A percentile compares a stretch with the other conserved stretches of the same genome.
These are phyloP conservation scores for Myrmecobius fasciatus DNA, from an alignment of 2,113 vertebrate genomes.

Conservation along the genomic window DNA sequence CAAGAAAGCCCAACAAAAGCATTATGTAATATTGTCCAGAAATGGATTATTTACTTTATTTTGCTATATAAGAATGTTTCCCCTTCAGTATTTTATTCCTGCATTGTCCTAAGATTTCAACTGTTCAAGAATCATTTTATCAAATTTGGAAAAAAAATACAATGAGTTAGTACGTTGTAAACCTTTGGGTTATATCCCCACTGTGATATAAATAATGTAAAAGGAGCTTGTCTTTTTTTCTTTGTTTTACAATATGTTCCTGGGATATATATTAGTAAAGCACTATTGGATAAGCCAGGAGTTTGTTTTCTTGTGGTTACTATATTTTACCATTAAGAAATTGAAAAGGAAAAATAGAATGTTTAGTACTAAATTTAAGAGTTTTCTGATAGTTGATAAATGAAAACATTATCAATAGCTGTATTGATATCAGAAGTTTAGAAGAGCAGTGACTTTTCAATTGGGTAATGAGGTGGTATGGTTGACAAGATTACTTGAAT, in stretches of 20 bases:
- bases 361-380: neutral
- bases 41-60: conserved; percentile 84
- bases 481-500: no score
- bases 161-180: rapidly evolving
- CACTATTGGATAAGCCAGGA: neutral
- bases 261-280: neutral
- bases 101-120: conserved; percentile 78
- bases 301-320: neutral
- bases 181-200: neutral
- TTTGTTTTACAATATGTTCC: neutral
- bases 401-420: neutral
- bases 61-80: conserved; percentile 87
- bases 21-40: conserved; percentile 87
- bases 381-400: neutral
- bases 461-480: no score
- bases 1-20: conserved; percentile 93
- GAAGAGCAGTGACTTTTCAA: neutral
- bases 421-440: neutral
- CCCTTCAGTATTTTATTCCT: conserved; percentile 88
- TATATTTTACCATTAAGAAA: conserved; percentile 4
- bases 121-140: rapidly evolving
- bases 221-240: neutral
- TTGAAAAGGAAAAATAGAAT: neutral
- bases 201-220: neutral
- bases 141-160: neutral